Evolutionary conservation across 2,797 vertebrate genomes (phyloP).

Genomic region (Mionectes olivaceus): DNA sequence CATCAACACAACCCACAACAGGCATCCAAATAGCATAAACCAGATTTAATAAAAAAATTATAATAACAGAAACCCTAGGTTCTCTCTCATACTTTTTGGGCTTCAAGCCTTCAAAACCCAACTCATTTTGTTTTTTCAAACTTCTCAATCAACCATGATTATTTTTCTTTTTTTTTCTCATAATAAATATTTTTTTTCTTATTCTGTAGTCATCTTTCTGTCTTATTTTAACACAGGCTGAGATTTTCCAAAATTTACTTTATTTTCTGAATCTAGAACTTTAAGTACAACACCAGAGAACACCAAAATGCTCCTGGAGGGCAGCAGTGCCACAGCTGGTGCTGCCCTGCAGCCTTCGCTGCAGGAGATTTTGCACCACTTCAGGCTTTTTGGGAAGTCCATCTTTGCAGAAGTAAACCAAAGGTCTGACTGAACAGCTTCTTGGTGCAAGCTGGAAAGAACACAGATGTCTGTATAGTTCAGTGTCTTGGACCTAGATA

Average conservation of each 20-base stretch:
- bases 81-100: not conserved
- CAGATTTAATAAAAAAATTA: not conserved
- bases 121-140: not conserved
- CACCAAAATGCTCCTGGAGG: not conserved
- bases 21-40: not conserved
- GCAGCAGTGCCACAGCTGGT: not conserved
- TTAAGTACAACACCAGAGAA: not conserved
- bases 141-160: accelerated
- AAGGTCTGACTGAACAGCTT: not conserved
- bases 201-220: not conserved
- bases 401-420: not conserved
- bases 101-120: not conserved
- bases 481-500: not conserved
- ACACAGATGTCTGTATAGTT: not conserved
- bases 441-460: not conserved
- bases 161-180: not conserved
- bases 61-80: not conserved
- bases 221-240: not conserved
- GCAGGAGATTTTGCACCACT: not conserved
- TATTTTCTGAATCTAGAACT: not conserved
- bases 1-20: not conserved
- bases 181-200: not conserved
- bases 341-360: not conserved
- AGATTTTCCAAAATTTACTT: not conserved
- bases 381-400: not conserved